Conservation (phyloP, 1,140 invertebrate genomes). For the Chelonus insularis region DNA sequence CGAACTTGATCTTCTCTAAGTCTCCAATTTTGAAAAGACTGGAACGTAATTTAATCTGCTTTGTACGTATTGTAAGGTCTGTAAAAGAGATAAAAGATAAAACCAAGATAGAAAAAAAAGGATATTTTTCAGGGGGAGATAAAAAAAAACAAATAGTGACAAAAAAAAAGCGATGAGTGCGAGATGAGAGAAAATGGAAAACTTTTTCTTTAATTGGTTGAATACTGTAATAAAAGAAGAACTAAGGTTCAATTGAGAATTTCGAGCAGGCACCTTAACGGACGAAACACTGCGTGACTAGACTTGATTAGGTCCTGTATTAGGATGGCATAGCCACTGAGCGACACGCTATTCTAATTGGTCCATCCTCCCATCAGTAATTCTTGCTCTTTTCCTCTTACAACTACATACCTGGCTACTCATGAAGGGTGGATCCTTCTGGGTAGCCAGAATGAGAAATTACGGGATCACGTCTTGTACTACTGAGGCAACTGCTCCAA, state of each 20-base stretch:
- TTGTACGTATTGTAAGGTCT: no score
- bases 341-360: slow-evolving; percentile 31
- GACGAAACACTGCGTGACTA: slow-evolving; percentile 28
- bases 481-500: slow-evolving; percentile 14
- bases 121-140: neutral
- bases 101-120: no score
- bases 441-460: slow-evolving; percentile 35
- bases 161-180: neutral
- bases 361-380: slow-evolving; percentile 19
- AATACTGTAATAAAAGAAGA: neutral
- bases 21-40: no score
- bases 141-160: neutral
- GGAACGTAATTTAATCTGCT: no score
- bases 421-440: neutral
- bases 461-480: slow-evolving; percentile 34
- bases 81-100: no score
- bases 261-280: slow-evolving; percentile 27
- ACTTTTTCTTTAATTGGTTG: slow-evolving; percentile 10
- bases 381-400: slow-evolving; percentile 4
- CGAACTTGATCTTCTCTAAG: no score
- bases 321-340: slow-evolving; percentile 2
- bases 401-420: slow-evolving; percentile 3
- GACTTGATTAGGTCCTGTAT: slow-evolving; percentile 25
- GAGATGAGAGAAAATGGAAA: neutral
- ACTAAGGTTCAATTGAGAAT: slow-evolving; percentile 13